phyloP scores from a whole-genome alignment of 2,113 vertebrate species.

The Orientallactaga bullata region DNA sequence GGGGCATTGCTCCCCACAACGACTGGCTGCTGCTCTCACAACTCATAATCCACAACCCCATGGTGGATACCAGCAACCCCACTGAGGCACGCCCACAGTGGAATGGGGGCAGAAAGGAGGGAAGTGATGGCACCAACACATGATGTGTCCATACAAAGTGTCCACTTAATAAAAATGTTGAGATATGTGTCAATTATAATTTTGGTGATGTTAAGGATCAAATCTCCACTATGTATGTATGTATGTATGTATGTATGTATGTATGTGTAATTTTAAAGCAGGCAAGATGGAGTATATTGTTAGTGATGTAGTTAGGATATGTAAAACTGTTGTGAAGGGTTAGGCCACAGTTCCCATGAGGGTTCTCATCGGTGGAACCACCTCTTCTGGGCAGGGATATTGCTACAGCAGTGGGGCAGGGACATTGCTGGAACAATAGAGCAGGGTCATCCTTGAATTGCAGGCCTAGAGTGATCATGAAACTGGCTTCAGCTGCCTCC shows the following conservation, averaged over 20 bases:
- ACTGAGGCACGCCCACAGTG: too few species aligned
- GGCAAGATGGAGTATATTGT: background rate
- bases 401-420: rapidly evolving
- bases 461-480: background rate
- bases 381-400: background rate
- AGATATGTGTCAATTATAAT: background rate
- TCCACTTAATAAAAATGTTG: too few species aligned
- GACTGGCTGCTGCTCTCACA: too few species aligned
- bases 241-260: too few species aligned
- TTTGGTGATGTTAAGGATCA: background rate
- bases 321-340: background rate
- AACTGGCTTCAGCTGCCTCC: background rate
- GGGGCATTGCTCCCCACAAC: too few species aligned
- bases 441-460: background rate
- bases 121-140: too few species aligned
- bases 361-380: background rate
- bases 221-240: background rate
- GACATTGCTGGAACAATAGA: rapidly evolving
- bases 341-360: background rate
- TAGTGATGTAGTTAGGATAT: background rate
- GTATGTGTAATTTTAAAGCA: background rate
- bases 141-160: too few species aligned
- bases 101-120: too few species aligned
- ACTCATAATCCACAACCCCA: too few species aligned
- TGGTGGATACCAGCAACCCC: too few species aligned